These are phyloP conservation scores for Ahaetulla prasina DNA, from an alignment of 2,113 vertebrate species.

Conservation along the genomic window DNA sequence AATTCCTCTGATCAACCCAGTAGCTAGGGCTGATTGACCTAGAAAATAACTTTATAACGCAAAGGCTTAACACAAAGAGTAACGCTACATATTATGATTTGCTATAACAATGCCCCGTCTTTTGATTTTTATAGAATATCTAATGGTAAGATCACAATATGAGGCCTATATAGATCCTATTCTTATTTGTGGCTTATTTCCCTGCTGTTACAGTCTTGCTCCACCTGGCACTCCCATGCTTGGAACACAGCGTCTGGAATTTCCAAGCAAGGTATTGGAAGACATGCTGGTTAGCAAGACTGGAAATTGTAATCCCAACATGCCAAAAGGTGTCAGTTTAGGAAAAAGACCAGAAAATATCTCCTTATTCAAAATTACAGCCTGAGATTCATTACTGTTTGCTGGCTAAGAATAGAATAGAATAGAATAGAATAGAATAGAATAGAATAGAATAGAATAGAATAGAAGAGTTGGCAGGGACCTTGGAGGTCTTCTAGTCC, in stretches of 20 bases:
- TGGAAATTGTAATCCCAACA: background rate
- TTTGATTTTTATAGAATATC: background rate
- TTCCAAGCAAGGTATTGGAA: background rate
- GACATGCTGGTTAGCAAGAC: background rate
- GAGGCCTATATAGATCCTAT: background rate
- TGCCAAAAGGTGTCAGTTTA: background rate
- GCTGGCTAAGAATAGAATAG: slow-evolving; percentile 44
- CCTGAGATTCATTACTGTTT: slow-evolving; percentile 56
- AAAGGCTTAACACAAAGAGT: background rate
- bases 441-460: no score
- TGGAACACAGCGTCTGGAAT: background rate
- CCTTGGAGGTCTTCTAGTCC: no score
- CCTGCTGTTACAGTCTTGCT: background rate
- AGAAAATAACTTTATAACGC: background rate
- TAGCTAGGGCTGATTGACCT: background rate
- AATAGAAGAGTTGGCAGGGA: no score
- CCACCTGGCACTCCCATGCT: background rate
- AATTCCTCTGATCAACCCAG: background rate
- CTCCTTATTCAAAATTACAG: slow-evolving; percentile 49
- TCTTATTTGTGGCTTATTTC: slow-evolving; percentile 46
- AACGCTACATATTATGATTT: background rate
- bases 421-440: no score
- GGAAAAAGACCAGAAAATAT: background rate
- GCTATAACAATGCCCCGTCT: background rate
- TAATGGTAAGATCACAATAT: no score